Percentiles rank a stretch among this genome's conserved stretches.
phyloP scores from a whole-genome alignment of 2,113 vertebrate species.

The Alouatta palliata region DNA sequence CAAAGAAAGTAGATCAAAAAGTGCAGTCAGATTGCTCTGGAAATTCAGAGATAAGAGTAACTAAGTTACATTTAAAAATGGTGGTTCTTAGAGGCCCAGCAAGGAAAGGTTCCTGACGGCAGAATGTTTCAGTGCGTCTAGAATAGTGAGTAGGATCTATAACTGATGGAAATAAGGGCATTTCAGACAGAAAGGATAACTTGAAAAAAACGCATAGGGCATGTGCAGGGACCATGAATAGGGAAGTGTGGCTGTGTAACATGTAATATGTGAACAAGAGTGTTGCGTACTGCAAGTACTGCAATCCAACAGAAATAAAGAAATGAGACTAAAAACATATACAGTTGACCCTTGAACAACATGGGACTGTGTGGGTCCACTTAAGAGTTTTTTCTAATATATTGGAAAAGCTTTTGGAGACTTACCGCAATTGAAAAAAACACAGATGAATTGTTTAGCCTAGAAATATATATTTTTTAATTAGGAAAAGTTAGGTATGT shows the following conservation, averaged over 20 bases:
- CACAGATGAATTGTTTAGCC: not conserved
- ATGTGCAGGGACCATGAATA: rapidly evolving
- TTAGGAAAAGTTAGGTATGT: not conserved
- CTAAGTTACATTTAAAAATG: not conserved
- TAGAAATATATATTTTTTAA: not conserved
- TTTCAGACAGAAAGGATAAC: not conserved
- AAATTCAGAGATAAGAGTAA: not conserved
- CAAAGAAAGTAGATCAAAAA: not conserved
- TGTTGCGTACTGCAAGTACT: too few species aligned
- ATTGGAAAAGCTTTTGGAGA: not conserved
- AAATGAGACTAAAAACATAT: not conserved
- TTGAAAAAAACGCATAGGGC: not conserved
- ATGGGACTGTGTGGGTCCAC: not conserved
- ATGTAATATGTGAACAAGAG: not conserved
- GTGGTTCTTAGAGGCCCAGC: not conserved
- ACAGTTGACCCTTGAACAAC: not conserved
- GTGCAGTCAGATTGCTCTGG: not conserved
- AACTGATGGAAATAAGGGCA: not conserved
- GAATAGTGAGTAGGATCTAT: not conserved
- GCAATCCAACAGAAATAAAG: too few species aligned
- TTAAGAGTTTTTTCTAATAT: not conserved
- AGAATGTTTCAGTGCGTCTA: not conserved
- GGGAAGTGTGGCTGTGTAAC: not conserved
- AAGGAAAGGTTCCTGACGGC: not conserved
- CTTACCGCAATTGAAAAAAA: not conserved